Evolutionary conservation across 2,888 invertebrate genomes (phyloP).

Genomic region (Mycogona germanica): DNA sequence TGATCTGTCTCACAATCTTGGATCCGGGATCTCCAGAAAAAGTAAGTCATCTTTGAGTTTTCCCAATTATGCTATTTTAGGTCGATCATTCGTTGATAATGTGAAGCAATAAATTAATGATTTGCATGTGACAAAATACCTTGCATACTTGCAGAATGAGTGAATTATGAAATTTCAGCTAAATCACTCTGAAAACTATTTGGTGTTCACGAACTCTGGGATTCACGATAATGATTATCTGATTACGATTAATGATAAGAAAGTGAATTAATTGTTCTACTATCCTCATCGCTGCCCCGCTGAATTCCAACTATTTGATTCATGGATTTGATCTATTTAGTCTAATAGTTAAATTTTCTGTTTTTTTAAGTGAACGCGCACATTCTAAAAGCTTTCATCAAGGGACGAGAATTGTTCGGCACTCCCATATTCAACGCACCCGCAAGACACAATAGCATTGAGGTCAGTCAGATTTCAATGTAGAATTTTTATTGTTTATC

Average conservation of each 20-base stretch:
- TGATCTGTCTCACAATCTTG: slow-evolving; percentile 44
- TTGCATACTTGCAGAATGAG: no score
- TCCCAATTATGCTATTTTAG: not conserved
- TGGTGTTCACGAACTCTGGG: no score
- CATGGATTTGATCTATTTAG: not conserved
- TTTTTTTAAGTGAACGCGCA: slow-evolving; percentile 38
- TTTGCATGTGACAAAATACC: not conserved
- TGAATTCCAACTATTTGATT: not conserved
- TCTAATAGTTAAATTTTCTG: slow-evolving; percentile 3
- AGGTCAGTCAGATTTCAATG: slow-evolving; percentile 9
- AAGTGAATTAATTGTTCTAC: no score
- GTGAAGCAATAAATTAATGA: not conserved
- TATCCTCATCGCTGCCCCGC: no score
- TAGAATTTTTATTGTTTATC: not conserved
- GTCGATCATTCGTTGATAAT: not conserved
- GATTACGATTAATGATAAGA: no score
- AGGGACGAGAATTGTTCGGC: slow-evolving; percentile 34
- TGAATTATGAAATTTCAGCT: no score
- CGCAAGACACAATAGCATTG: not conserved
- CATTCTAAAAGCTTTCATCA: slow-evolving; percentile 36
- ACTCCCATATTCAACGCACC: slow-evolving; percentile 24
- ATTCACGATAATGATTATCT: no score
- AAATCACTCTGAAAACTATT: no score
- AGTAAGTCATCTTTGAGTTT: slow-evolving; percentile 34
- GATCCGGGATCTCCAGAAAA: slow-evolving; percentile 41